Evolutionary conservation across 2,797 vertebrate species (phyloP).

Genomic region (Cygnus olor): DNA sequence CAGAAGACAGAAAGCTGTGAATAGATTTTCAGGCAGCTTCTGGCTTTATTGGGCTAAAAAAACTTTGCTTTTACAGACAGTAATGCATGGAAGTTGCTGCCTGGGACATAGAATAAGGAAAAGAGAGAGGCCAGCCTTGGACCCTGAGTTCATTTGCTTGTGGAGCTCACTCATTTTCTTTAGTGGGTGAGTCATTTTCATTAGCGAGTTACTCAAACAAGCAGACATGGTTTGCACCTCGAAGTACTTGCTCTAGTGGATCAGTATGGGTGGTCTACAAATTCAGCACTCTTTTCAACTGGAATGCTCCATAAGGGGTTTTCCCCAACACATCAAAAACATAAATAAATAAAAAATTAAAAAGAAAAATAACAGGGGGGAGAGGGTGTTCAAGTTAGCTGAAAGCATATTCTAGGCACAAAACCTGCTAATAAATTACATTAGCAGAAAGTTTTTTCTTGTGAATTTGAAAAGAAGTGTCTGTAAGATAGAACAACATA

Average conservation of each 20-base stretch:
- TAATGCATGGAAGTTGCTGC: not conserved
- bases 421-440: not conserved
- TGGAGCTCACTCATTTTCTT: not conserved
- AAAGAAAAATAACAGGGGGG: accelerated
- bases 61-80: not conserved
- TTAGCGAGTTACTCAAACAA: not conserved
- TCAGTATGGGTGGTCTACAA: not conserved
- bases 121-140: not conserved
- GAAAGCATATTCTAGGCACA: not conserved
- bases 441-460: not conserved
- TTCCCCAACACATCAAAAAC: not conserved
- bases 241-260: not conserved
- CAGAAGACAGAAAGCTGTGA: not conserved
- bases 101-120: not conserved
- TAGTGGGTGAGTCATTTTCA: not conserved
- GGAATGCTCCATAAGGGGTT: not conserved
- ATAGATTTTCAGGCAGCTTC: not conserved
- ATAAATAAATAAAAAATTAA: not conserved
- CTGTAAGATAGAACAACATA: not conserved
- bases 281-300: not conserved
- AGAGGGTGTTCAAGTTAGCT: not conserved
- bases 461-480: not conserved
- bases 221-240: not conserved
- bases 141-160: not conserved
- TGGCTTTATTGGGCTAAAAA: not conserved